A percentile compares a stretch with the other conserved stretches of the same genome.
These are phyloP conservation scores for Paguma larvata DNA, from an alignment of 2,797 vertebrate genomes.

Conservation along the genomic window DNA sequence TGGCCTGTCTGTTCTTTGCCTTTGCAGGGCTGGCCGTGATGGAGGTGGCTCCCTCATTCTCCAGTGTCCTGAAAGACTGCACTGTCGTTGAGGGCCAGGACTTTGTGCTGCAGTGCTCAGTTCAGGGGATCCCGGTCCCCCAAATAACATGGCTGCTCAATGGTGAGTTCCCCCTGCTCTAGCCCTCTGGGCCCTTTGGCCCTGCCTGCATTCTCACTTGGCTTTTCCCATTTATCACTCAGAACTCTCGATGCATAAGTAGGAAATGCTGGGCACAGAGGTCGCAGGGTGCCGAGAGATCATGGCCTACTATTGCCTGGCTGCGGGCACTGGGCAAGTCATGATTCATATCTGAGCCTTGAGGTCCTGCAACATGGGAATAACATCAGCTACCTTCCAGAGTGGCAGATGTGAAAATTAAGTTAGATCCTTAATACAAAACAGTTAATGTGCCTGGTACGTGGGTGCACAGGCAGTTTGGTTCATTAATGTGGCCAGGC, in stretches of 20 bases:
- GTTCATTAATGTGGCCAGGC: neutral
- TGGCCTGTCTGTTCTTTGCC: neutral
- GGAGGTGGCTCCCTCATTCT: slow-evolving; percentile 89
- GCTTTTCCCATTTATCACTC: neutral
- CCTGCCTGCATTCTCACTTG: neutral
- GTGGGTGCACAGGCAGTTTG: neutral
- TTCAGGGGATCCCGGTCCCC: slow-evolving; percentile 90
- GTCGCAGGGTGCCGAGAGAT: neutral
- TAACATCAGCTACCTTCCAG: neutral
- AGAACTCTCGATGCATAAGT: neutral
- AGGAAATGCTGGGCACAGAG: neutral
- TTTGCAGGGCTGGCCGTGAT: slow-evolving; percentile 81
- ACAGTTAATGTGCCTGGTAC: neutral
- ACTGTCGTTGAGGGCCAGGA: slow-evolving; percentile 91
- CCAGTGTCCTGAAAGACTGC: slow-evolving; percentile 88
- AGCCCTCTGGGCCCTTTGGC: neutral
- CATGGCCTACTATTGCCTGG: accelerated
- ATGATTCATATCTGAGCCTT: neutral
- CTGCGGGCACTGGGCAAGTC: neutral
- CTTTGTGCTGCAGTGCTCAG: slow-evolving; percentile 90
- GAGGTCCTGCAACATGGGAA: neutral
- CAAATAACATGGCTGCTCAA: slow-evolving; percentile 92
- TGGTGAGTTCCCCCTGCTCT: slow-evolving; percentile 88
- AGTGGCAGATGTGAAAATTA: neutral
- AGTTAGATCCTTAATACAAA: neutral